Evolutionary conservation across 23 tunicate genomes (phyloP), one percentile per base, ranked within the genome.

Genomic region (Halocynthia roretzi): DNA sequence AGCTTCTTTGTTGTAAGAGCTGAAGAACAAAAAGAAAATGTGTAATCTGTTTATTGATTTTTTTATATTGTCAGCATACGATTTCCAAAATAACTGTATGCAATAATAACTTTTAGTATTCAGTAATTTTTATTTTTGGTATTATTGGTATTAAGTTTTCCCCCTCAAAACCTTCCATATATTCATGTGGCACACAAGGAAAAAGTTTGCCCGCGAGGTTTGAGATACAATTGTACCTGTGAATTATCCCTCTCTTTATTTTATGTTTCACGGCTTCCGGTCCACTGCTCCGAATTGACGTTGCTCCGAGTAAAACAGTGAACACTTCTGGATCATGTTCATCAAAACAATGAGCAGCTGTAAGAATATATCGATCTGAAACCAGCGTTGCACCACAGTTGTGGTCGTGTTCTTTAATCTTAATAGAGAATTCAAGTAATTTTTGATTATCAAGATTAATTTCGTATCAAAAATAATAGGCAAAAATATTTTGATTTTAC

Each of bases 291-390:
- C 68, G 63, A 9, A 86, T 18, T 60, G 84, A 63, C 52, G 61
- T 82, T 6, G 91, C 81, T n/a, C 98, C 98, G 50, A 82, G 63
- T 51, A 80, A 18, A 7, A 82, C 76, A 40, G 77, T 68, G 14
- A 21, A 85, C 23, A 64, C 73, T 10, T 48, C 65, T 5, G 82
- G 75, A 2, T 19, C 7, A 53, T 81, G 52, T 8, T 57, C 66
- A 61, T 92, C 98, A 52, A 92, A 92, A 81, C 98, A 92, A 72
- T 92, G 98, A 51, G 98, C 98, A 9, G 86, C 92, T 6, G 98
- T 86, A 44, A 92, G 68, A 14, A 92, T 66, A 78, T 70, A 68
- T 7, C 80, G 71, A 15, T 82, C 70, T 7, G 98, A 86, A 7
- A 92, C 83, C 15, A 92, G 68, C 10, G 93, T 92, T 58, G 87